Percentiles rank a stretch among this genome's conserved stretches.
phyloP scores from a whole-genome alignment of 2,113 vertebrate genomes.

The Barbus barbus region DNA sequence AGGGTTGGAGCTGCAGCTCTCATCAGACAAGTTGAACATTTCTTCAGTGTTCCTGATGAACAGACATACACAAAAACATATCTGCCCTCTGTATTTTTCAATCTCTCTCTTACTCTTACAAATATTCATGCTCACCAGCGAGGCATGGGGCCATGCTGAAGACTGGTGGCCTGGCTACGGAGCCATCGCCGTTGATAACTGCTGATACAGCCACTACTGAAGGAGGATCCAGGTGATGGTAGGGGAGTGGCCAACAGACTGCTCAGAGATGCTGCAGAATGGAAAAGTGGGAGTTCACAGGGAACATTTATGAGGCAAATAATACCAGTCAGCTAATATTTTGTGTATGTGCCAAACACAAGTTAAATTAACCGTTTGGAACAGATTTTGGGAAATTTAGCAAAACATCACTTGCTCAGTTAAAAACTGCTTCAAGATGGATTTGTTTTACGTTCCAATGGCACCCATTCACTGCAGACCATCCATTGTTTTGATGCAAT shows the following conservation, averaged over 20 bases:
- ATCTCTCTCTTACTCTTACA: neutral
- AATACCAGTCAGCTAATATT: neutral
- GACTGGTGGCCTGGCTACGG: slow-evolving; percentile 86
- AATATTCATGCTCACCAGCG: slow-evolving; percentile 38
- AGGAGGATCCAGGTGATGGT: slow-evolving; percentile 82
- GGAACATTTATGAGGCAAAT: neutral
- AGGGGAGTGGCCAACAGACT: slow-evolving; percentile 85
- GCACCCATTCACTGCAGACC: too few species aligned
- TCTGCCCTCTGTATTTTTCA: neutral
- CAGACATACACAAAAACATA: slow-evolving; percentile 8
- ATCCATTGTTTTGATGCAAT: too few species aligned
- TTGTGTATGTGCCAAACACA: too few species aligned
- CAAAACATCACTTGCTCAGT: too few species aligned
- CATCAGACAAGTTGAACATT: slow-evolving; percentile 86
- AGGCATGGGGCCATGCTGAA: slow-evolving; percentile 60
- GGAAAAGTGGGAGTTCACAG: neutral
- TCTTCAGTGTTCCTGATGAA: slow-evolving; percentile 81
- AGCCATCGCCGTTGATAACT: slow-evolving; percentile 87
- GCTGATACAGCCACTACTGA: slow-evolving; percentile 75
- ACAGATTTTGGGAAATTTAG: too few species aligned
- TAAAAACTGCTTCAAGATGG: too few species aligned
- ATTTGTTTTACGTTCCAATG: too few species aligned
- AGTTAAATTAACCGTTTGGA: too few species aligned
- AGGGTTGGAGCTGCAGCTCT: slow-evolving; percentile 82
- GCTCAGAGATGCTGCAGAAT: slow-evolving; percentile 80